These are phyloP conservation scores for Mythimna impura DNA, from an alignment of 2,888 invertebrate genomes.

Conservation along the genomic window DNA sequence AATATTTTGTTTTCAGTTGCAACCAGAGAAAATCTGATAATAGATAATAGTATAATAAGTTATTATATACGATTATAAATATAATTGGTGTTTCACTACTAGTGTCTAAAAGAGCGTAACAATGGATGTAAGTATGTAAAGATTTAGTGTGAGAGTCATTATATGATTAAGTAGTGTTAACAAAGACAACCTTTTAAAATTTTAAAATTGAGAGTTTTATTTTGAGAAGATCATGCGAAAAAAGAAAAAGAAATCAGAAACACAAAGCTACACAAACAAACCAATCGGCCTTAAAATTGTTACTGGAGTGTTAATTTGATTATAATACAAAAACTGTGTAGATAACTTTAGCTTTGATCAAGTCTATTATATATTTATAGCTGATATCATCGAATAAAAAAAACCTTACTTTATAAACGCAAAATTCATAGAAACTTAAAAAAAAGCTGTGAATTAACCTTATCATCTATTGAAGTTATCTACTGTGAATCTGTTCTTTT, in stretches of 20 bases:
- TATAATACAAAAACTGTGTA: background rate
- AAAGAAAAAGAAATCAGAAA: no score
- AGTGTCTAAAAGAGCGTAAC: background rate
- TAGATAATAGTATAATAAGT: no score
- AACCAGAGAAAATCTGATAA: no score
- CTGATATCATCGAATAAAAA: slow-evolving; percentile 15
- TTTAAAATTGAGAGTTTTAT: no score
- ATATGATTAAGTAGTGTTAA: background rate
- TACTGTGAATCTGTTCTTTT: no score
- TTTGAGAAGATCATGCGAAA: background rate
- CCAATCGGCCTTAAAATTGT: slow-evolving; percentile 4
- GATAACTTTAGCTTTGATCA: no score
- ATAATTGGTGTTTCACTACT: background rate
- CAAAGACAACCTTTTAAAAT: slow-evolving; percentile 7
- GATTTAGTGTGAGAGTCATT: background rate
- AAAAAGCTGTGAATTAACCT: background rate
- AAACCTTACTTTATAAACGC: background rate
- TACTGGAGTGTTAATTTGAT: slow-evolving; percentile 8
- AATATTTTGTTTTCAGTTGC: no score
- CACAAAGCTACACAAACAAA: slow-evolving; percentile 5
- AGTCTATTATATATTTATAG: no score
- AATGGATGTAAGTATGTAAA: background rate
- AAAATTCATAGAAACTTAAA: background rate
- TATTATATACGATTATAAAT: no score
- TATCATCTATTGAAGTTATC: no score